These are phyloP conservation scores for Drosophila greeni DNA, from an alignment of 2,888 invertebrate genomes.

Conservation along the genomic window DNA sequence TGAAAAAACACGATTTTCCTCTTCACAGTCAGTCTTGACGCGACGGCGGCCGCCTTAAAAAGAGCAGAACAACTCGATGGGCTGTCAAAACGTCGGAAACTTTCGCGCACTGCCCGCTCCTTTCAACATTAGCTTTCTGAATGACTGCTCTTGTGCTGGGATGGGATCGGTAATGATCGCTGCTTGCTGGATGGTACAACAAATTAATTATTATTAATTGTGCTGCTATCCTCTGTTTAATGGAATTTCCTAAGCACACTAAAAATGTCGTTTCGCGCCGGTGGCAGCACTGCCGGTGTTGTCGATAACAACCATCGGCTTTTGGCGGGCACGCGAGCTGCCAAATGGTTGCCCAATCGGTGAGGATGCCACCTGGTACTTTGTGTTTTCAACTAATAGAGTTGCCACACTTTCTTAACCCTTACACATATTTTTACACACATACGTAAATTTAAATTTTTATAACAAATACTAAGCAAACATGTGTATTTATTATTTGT, in stretches of 20 bases:
- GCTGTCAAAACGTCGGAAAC: slow-evolving; percentile 52
- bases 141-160: neutral
- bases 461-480: too few relatives aligned
- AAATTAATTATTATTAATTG: neutral
- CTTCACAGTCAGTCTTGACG: slow-evolving; percentile 59
- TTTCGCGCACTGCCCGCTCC: slow-evolving; percentile 10
- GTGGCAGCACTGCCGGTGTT: slow-evolving; percentile 17
- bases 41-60: slow-evolving; percentile 71
- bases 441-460: too few relatives aligned
- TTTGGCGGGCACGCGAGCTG: slow-evolving; percentile 38
- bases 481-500: too few relatives aligned
- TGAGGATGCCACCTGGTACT: neutral
- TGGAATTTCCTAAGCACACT: slow-evolving; percentile 1
- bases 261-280: neutral
- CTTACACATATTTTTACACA: neutral
- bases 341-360: too few relatives aligned
- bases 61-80: slow-evolving; percentile 64
- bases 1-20: slow-evolving; percentile 50
- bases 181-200: neutral
- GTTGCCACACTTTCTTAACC: neutral
- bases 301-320: slow-evolving; percentile 41
- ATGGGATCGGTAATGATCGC: neutral
- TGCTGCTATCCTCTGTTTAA: neutral
- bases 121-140: neutral
- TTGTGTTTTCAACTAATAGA: neutral